Percentiles rank a stretch among this genome's conserved stretches.
phyloP scores from a whole-genome alignment of 1,140 invertebrate genomes.

The Ptiloglossa arizonensis region DNA sequence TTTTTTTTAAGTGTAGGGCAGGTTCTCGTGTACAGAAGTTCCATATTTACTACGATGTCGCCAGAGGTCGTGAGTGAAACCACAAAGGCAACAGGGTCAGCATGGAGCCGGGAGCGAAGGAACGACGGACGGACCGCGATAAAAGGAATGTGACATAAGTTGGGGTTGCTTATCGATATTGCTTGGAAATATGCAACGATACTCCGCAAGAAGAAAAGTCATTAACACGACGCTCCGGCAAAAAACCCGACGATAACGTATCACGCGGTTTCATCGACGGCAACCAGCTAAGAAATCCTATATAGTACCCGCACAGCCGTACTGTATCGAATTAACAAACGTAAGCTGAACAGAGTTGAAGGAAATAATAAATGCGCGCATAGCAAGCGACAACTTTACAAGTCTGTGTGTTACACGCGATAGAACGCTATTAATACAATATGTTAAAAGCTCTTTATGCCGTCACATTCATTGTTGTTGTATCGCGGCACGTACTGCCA shows the following conservation, averaged over 20 bases:
- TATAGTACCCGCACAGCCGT: background rate
- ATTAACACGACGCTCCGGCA: constrained; percentile 35
- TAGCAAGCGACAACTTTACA: background rate
- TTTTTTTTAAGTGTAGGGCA: constrained; percentile 2
- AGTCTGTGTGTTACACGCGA: constrained; percentile 10
- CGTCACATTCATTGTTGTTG: constrained; percentile 17
- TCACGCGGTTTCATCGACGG: constrained; percentile 27
- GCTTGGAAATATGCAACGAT: constrained; percentile 31
- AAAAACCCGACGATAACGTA: constrained; percentile 42
- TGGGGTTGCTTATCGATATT: constrained; percentile 45
- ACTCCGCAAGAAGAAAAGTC: constrained; percentile 35
- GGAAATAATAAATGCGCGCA: constrained; percentile 10
- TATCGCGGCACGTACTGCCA: background rate
- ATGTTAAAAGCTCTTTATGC: constrained; percentile 29
- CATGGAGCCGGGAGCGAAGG: background rate
- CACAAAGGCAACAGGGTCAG: constrained; percentile 18
- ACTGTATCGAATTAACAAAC: constrained; percentile 31
- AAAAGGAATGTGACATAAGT: constrained; percentile 37
- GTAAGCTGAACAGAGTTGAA: constrained; percentile 3
- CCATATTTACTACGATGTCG: constrained; percentile 55
- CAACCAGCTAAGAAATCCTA: constrained; percentile 3
- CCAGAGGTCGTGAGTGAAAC: constrained; percentile 42
- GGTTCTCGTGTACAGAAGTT: constrained; percentile 9
- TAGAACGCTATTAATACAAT: constrained; percentile 33
- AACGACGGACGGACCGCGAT: background rate